Percentiles rank a stretch among this genome's conserved stretches.
Conservation (phyloP, 1,140 invertebrate genomes). For the Drosophila prosaltans region DNA sequence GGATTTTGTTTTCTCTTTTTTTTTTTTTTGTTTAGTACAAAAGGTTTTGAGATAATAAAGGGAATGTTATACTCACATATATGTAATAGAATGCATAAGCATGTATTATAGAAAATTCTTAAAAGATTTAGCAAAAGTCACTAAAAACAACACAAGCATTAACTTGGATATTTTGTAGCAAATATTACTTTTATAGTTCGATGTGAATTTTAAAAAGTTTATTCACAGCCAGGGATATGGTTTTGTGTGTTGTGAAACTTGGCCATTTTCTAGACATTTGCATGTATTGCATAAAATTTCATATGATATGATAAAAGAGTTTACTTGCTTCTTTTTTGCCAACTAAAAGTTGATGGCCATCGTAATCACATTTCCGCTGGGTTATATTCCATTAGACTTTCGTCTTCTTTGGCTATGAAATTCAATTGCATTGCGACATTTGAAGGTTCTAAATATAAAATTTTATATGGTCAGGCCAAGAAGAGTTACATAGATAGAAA, state of each 20-base stretch:
- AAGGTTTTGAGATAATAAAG: neutral
- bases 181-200: neutral
- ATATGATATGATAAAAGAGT: constrained; percentile 15
- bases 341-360: constrained; percentile 43
- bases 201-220: neutral
- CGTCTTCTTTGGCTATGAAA: constrained; percentile 5
- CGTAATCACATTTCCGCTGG: constrained; percentile 36
- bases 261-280: neutral
- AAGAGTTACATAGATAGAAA: neutral
- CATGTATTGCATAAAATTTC: constrained; percentile 10
- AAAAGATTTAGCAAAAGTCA: neutral
- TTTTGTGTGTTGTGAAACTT: constrained; percentile 1
- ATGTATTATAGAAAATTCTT: neutral
- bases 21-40: neutral
- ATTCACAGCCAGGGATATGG: neutral
- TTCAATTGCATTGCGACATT: constrained; percentile 25
- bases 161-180: neutral
- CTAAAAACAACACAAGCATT: neutral
- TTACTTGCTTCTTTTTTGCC: neutral
- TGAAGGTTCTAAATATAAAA: constrained; percentile 25
- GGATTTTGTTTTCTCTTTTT: neutral
- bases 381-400: constrained; percentile 3
- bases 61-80: neutral
- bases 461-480: constrained; percentile 27
- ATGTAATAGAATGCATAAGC: neutral